These are phyloP conservation scores for Lampropteryx suffumata DNA, from an alignment of 2,888 invertebrate species.

Conservation along the genomic window DNA sequence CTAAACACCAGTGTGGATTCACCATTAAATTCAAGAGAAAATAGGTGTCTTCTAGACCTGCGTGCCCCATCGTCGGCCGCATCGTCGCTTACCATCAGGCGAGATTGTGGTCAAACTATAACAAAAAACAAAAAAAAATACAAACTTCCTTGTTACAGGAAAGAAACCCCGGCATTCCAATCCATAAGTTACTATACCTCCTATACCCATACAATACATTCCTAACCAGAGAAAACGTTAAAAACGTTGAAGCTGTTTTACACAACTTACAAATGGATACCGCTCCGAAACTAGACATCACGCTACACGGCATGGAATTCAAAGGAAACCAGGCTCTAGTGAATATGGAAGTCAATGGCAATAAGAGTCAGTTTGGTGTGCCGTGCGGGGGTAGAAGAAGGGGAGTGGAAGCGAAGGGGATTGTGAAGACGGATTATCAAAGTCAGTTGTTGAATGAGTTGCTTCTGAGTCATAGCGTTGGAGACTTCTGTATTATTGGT, in stretches of 20 bases:
- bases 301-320: conserved; percentile 50
- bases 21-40: too few relatives aligned
- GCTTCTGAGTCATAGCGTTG: conserved; percentile 89
- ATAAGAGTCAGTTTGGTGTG: conserved; percentile 66
- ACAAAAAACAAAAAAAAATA: background rate
- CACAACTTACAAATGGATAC: conserved; percentile 82
- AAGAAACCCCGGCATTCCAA: conserved; percentile 85
- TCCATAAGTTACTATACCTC: conserved; percentile 87
- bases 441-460: conserved; percentile 89
- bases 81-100: too few relatives aligned
- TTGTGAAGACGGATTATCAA: conserved; percentile 90
- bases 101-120: too few relatives aligned
- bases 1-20: too few relatives aligned
- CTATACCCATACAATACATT: conserved; percentile 93
- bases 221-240: conserved; percentile 88
- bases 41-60: too few relatives aligned
- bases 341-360: conserved; percentile 64
- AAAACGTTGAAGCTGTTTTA: conserved; percentile 88
- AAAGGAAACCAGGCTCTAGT: conserved; percentile 65
- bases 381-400: conserved; percentile 59
- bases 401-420: conserved; percentile 47
- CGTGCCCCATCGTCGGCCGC: too few relatives aligned
- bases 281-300: conserved; percentile 49
- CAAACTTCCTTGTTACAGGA: conserved; percentile 79
- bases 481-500: conserved; percentile 94